A percentile compares a stretch with the other conserved stretches of the same genome.
Conservation (phyloP, 1,140 invertebrate species). For the Nylanderia fulva region DNA sequence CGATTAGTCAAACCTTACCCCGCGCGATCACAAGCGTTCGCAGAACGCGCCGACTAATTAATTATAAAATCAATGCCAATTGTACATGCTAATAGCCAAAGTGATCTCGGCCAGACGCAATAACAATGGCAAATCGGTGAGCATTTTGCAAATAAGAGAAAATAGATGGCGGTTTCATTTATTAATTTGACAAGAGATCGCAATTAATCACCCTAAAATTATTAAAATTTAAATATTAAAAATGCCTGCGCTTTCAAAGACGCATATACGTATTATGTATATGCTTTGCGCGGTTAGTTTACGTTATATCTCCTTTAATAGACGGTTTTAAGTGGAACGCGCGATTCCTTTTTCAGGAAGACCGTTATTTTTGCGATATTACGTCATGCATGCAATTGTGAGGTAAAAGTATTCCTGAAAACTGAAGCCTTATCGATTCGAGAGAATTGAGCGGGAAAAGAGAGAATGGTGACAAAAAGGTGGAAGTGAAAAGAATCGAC, state of each 20-base stretch:
- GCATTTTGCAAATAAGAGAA: not conserved
- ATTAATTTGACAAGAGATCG: not conserved
- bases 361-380: constrained; percentile 66
- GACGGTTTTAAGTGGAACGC: not conserved
- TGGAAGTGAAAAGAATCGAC: constrained; percentile 38
- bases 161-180: constrained; percentile 9
- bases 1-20: constrained; percentile 58
- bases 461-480: constrained; percentile 5
- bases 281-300: not conserved
- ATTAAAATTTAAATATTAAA: not conserved
- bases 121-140: not conserved
- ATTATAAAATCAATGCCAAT: constrained; percentile 58
- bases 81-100: not conserved
- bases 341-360: not conserved
- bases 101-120: not conserved
- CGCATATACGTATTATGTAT: not conserved
- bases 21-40: not conserved
- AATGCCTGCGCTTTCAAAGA: not conserved
- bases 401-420: constrained; percentile 65
- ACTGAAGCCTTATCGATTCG: constrained; percentile 65
- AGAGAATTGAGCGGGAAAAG: constrained; percentile 17
- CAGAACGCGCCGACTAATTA: constrained; percentile 42
- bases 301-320: constrained; percentile 20
- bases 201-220: not conserved
- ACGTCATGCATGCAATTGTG: constrained; percentile 52